Base-by-base conservation (phyloP, 2,888 invertebrate species). In the Acronicta aceris region DNA sequence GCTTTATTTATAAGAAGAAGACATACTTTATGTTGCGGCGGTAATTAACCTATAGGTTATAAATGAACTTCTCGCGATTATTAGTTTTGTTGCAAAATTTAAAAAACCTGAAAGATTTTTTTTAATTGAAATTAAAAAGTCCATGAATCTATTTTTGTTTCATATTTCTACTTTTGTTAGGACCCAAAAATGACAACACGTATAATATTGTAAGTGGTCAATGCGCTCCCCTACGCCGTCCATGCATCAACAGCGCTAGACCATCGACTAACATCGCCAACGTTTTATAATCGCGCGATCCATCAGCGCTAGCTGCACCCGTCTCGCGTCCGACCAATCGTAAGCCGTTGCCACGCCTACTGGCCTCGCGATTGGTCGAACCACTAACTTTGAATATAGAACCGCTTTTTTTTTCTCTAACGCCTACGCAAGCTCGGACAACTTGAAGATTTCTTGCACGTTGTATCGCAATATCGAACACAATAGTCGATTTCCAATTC, bases 381-480 rank as follows among this genome's bases (percentile, higher is more conserved):
- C 83, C 76, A 78, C 82, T 84, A 88, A 92, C 92, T 93, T 94
- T 93, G 92, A 92, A 92, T 93, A 92, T 92, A 94, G 92, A 94
- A 93, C 92, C 93, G 83, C 91, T 92, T 93, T 93, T 89, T n/a
- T 88, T 89, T 87, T 89, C 90, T 90, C 90, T 91, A 90, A 93
- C 94, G 94, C 94, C 94, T 94, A 91, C 94, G 86, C 82, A 87
- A 89, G 88, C 88, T 88, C 82, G 75, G 79, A 74, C 79, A 80
- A 76, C 67, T 79, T 79, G 75, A 62, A 64, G 73, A 79, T 78
- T 78, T 76, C 57, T 62, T 76, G 69, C 79, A 78, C 78, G 77
- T 77, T 76, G 70, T 41, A 58, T 65, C 63, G 59, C 75, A 78
- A 68, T 41, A 56, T 65, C 63, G 58, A 78, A 78, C 56, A 78